A percentile compares a stretch with the other conserved stretches of the same genome.
These are phyloP conservation scores for Esox masquinongy DNA, from an alignment of 2,797 vertebrate genomes.

Conservation along the genomic window DNA sequence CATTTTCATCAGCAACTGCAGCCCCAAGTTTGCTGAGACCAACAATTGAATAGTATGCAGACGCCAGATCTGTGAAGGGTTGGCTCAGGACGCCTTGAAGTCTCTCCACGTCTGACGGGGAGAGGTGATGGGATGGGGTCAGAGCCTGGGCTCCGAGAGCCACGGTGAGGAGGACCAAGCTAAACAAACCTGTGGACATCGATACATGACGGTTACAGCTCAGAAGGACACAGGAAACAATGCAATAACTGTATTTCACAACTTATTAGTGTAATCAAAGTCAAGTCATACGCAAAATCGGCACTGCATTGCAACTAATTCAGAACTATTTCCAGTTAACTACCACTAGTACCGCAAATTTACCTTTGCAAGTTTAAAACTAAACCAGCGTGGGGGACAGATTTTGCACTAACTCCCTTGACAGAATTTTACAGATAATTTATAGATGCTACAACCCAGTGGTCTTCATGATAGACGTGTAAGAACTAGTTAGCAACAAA, in stretches of 20 bases:
- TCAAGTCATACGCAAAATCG: background rate
- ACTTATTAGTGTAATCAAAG: background rate
- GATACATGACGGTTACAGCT: background rate
- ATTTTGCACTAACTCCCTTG: background rate
- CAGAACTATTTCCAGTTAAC: background rate
- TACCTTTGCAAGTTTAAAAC: too few species aligned
- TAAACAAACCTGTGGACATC: slow-evolving; percentile 68
- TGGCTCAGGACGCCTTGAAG: slow-evolving; percentile 81
- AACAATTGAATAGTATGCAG: slow-evolving; percentile 86
- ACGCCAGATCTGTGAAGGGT: slow-evolving; percentile 80
- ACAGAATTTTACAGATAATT: background rate
- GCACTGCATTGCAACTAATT: background rate
- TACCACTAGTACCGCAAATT: background rate
- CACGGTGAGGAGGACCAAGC: slow-evolving; percentile 71
- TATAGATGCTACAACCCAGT: background rate
- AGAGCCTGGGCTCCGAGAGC: slow-evolving; percentile 73
- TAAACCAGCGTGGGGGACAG: background rate
- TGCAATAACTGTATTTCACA: background rate
- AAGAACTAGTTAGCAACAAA: slow-evolving; percentile 27
- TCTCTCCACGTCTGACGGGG: slow-evolving; percentile 81
- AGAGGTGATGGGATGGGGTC: slow-evolving; percentile 86
- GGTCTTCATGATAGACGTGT: background rate
- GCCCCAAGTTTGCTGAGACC: slow-evolving; percentile 83
- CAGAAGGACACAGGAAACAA: background rate
- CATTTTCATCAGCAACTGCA: slow-evolving; percentile 80